These are phyloP conservation scores for Bradypodion ventrale DNA, from an alignment of 2,797 vertebrate genomes.

Conservation along the genomic window DNA sequence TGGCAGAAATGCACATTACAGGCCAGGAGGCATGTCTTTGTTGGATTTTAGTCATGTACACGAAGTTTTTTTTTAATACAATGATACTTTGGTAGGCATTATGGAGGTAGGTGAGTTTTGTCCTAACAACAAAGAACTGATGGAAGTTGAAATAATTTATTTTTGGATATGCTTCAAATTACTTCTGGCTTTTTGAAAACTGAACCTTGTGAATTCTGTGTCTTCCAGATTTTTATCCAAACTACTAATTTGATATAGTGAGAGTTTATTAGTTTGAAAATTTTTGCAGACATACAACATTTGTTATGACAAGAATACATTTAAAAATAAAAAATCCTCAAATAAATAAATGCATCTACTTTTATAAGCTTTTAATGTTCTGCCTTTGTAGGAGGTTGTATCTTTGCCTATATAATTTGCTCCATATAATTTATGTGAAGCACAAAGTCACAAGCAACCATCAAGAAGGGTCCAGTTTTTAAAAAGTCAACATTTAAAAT, in stretches of 20 bases:
- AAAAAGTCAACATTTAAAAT: background rate
- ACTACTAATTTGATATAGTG: background rate
- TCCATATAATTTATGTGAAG: background rate
- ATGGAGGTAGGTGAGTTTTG: background rate
- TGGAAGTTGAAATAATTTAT: background rate
- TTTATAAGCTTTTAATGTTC: background rate
- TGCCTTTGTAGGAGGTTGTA: background rate
- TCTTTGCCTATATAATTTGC: background rate
- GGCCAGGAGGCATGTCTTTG: background rate
- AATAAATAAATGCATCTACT: background rate
- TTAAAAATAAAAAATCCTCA: background rate
- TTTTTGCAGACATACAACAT: background rate
- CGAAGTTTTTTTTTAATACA: background rate
- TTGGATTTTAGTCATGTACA: background rate
- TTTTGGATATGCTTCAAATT: too few species aligned
- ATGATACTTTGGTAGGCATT: background rate
- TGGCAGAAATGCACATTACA: too few species aligned
- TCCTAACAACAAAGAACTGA: background rate
- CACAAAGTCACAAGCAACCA: background rate
- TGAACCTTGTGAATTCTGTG: background rate
- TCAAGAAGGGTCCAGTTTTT: background rate
- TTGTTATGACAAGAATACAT: constrained; percentile 5
- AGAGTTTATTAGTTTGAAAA: background rate
- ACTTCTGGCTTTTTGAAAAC: background rate
- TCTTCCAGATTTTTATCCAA: background rate